phyloP scores from a whole-genome alignment of 2,113 vertebrate species.

The Apus apus region DNA sequence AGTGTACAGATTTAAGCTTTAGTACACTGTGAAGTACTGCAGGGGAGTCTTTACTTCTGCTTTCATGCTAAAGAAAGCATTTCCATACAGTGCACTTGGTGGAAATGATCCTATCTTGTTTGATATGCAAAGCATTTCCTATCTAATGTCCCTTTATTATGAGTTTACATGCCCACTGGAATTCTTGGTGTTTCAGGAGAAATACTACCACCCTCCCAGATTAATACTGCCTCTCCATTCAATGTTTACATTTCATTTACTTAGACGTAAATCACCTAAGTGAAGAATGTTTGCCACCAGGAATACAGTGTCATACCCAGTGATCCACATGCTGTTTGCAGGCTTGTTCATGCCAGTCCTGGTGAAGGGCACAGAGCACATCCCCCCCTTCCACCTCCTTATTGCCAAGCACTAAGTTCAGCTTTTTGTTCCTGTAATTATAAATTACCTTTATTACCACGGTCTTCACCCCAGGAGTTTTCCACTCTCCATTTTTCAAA shows the following conservation, averaged over 20 bases:
- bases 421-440: not conserved
- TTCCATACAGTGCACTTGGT: conserved; percentile 15
- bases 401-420: not conserved
- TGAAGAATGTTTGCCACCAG: not conserved
- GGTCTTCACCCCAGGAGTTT: conserved; percentile 98
- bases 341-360: not conserved
- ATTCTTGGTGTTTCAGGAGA: conserved; percentile 6
- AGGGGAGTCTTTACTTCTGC: conserved; percentile 38
- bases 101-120: not conserved
- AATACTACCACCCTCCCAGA: not conserved
- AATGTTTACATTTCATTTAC: not conserved
- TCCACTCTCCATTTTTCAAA: conserved; percentile 96
- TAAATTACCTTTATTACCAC: conserved; percentile 91
- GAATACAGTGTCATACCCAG: not conserved
- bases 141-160: not conserved
- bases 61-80: conserved; percentile 9
- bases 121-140: not conserved
- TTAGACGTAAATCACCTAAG: not conserved
- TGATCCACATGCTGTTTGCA: not conserved
- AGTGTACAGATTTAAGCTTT: not conserved
- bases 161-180: not conserved
- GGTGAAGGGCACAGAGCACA: not conserved
- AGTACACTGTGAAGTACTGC: not conserved
- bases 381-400: not conserved
- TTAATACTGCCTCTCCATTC: not conserved